A percentile compares a stretch with the other conserved stretches of the same genome.
These are phyloP conservation scores for Belonocnema kinseyi DNA, from an alignment of 1,140 invertebrate species.

Conservation along the genomic window DNA sequence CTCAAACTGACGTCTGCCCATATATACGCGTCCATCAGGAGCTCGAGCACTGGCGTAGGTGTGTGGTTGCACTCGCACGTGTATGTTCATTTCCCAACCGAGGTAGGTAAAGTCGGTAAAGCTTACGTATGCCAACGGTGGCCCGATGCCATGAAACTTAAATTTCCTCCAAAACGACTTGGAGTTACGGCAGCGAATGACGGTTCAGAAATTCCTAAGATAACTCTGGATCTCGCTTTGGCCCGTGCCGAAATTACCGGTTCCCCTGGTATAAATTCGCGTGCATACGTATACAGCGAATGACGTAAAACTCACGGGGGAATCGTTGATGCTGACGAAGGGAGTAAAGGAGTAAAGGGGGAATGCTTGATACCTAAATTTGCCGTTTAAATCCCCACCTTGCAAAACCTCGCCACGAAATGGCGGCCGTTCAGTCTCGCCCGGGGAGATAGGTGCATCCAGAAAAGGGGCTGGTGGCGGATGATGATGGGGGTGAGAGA, in stretches of 20 bases:
- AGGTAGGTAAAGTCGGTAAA: slow-evolving; percentile 45
- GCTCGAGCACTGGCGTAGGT: slow-evolving; percentile 6
- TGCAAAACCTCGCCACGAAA: slow-evolving; percentile 56
- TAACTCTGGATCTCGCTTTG: slow-evolving; percentile 46
- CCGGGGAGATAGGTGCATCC: slow-evolving; percentile 45
- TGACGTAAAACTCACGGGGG: slow-evolving; percentile 66
- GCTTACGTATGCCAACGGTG: slow-evolving; percentile 48
- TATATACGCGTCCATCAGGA: slow-evolving; percentile 26
- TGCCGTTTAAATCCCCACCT: slow-evolving; percentile 48
- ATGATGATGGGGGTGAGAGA: slow-evolving; percentile 14
- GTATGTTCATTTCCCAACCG: slow-evolving; percentile 21
- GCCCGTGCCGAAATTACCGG: slow-evolving; percentile 64
- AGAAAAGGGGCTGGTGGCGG: slow-evolving; percentile 7
- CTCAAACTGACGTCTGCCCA: slow-evolving; percentile 30
- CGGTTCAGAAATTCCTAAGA: slow-evolving; percentile 68
- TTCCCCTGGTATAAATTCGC: slow-evolving; percentile 63
- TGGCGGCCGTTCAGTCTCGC: slow-evolving; percentile 59
- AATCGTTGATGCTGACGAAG: slow-evolving; percentile 35
- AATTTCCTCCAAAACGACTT: slow-evolving; percentile 66
- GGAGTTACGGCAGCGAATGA: slow-evolving; percentile 62
- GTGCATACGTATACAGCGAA: slow-evolving; percentile 62
- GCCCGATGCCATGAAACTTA: slow-evolving; percentile 64
- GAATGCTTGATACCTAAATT: slow-evolving; percentile 46
- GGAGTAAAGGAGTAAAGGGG: slow-evolving; percentile 23
- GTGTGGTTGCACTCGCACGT: not conserved